phyloP scores from a whole-genome alignment of 1,140 invertebrate genomes.

The Lineus longissimus region DNA sequence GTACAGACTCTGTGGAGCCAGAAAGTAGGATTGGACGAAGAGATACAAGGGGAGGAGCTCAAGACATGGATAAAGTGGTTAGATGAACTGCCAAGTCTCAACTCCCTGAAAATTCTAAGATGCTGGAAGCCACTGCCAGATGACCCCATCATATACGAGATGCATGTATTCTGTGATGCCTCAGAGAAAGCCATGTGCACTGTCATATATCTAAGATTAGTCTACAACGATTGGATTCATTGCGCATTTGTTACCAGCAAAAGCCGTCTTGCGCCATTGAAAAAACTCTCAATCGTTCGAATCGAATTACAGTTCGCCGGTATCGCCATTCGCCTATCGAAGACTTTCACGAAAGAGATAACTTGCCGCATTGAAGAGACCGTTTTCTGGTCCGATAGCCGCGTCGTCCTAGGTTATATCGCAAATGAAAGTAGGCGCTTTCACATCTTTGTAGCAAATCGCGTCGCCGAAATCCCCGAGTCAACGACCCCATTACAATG shows the following conservation, averaged over 20 bases:
- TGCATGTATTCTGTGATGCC: slow-evolving; percentile 32
- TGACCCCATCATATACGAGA: background rate
- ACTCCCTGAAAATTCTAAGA: slow-evolving; percentile 11
- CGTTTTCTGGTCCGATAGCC: slow-evolving; percentile 22
- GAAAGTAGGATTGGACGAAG: slow-evolving; percentile 19
- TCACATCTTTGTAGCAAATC: slow-evolving; percentile 24
- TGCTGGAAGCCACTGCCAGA: slow-evolving; percentile 23
- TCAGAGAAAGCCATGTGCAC: slow-evolving; percentile 22
- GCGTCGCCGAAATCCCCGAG: slow-evolving; percentile 21
- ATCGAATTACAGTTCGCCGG: slow-evolving; percentile 24
- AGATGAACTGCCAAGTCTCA: slow-evolving; percentile 10
- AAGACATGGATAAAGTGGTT: slow-evolving; percentile 19
- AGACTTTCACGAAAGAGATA: slow-evolving; percentile 14
- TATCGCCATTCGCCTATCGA: slow-evolving; percentile 22
- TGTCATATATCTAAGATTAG: slow-evolving; percentile 23
- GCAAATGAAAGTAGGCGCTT: slow-evolving; percentile 20
- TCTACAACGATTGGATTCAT: background rate
- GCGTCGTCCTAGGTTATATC: slow-evolving; percentile 19
- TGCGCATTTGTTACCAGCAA: slow-evolving; percentile 26
- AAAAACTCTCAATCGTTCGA: slow-evolving; percentile 20
- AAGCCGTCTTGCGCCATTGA: slow-evolving; percentile 20
- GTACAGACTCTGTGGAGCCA: slow-evolving; percentile 26
- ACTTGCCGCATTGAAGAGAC: background rate
- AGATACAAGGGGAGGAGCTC: slow-evolving; percentile 5
- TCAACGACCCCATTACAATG: slow-evolving; percentile 14